Evolutionary conservation across 2,113 vertebrate genomes (phyloP).

Genomic region (Prochilodus magdalenae): DNA sequence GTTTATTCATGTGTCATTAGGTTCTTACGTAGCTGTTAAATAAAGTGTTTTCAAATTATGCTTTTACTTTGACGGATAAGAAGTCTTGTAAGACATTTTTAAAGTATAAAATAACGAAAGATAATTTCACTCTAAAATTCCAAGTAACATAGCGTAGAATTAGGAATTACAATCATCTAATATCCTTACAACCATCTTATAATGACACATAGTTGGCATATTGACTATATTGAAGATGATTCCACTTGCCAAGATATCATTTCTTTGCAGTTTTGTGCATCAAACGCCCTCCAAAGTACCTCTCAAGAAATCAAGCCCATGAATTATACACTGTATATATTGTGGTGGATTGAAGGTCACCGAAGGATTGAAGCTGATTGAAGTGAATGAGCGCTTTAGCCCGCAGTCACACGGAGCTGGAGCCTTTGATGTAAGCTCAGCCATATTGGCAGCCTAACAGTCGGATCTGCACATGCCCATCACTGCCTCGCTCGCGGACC

Average conservation of each 20-base stretch:
- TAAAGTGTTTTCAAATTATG: no score
- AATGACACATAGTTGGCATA: background rate
- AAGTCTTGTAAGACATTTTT: no score
- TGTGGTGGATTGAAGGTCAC: slow-evolving; percentile 49
- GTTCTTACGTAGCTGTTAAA: no score
- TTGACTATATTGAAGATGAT: background rate
- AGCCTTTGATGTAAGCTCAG: slow-evolving; percentile 54
- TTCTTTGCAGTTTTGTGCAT: slow-evolving; percentile 10
- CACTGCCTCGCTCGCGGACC: slow-evolving; percentile 2
- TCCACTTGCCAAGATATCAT: background rate
- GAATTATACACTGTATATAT: slow-evolving; percentile 52
- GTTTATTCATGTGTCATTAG: no score
- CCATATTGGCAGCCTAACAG: slow-evolving; percentile 49
- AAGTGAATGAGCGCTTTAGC: slow-evolving; percentile 53
- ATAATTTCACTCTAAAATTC: no score
- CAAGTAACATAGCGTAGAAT: no score
- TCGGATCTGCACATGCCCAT: slow-evolving; percentile 43
- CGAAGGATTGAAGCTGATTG: slow-evolving; percentile 53
- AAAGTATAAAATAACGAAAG: no score
- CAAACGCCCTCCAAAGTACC: slow-evolving; percentile 25
- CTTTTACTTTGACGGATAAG: no score
- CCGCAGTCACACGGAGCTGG: slow-evolving; percentile 43
- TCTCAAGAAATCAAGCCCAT: slow-evolving; percentile 37
- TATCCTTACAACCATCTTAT: background rate
- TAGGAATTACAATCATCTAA: background rate